phyloP scores from a whole-genome alignment of 2,888 invertebrate species.

The Cheilosia pagana region DNA sequence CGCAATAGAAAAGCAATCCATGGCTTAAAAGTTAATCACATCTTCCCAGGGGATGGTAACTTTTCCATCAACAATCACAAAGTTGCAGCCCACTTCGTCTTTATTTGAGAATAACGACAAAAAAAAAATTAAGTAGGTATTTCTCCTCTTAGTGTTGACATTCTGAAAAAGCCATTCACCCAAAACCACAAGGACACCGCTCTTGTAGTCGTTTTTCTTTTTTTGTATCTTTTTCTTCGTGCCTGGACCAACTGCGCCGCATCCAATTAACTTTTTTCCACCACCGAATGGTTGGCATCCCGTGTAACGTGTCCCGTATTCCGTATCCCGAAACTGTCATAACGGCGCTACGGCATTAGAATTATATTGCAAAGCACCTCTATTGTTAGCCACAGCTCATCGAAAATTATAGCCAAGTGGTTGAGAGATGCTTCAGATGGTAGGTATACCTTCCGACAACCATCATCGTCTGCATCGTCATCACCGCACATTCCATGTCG shows the following conservation, averaged over 20 bases:
- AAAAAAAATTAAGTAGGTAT: neutral
- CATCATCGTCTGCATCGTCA: constrained; percentile 39
- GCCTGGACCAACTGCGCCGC: constrained; percentile 64
- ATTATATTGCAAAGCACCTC: constrained; percentile 61
- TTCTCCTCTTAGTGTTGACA: constrained; percentile 20
- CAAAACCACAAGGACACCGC: constrained; percentile 61
- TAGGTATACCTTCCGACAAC: constrained; percentile 19
- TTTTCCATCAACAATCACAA: neutral
- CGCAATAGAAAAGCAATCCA: neutral
- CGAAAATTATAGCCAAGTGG: constrained; percentile 70
- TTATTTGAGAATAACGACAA: neutral
- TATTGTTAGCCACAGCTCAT: constrained; percentile 71
- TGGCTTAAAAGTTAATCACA: neutral
- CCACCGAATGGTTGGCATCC: constrained; percentile 9
- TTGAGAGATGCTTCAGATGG: constrained; percentile 54
- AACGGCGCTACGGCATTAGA: constrained; percentile 72
- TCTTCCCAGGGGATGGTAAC: neutral
- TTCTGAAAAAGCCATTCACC: constrained; percentile 60
- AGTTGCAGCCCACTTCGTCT: neutral
- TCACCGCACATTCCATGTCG: constrained; percentile 66
- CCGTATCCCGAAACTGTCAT: constrained; percentile 64
- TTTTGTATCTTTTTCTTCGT: constrained; percentile 23
- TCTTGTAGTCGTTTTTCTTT: constrained; percentile 5
- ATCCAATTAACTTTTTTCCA: constrained; percentile 71
- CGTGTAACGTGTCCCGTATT: too few relatives aligned